Base-by-base conservation (phyloP, 2,888 invertebrate genomes). In the Nysson spinosus region DNA sequence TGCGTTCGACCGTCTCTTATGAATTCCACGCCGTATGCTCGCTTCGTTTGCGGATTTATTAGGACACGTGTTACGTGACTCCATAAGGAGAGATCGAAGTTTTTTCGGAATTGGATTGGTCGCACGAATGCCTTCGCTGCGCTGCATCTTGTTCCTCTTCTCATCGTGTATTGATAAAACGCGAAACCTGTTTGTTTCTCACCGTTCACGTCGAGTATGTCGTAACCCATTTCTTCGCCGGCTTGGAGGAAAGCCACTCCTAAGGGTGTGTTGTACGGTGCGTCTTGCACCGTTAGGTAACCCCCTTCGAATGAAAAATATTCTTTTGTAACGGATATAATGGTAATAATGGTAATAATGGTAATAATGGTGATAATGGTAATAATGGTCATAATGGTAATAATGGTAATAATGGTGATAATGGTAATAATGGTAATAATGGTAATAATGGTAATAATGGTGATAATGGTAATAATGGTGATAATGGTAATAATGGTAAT, bases 181-280 rank as follows among this genome's bases (percentile, higher is more conserved):
- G 93, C 93, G 82, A 94, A 96, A 4, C 96, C 96, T 0, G 96
- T 95, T 85, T 96, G 96, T 77, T 94, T 91, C 0, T 90, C 93
- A 0, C 96, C 96, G 83, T 97, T 97, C 0, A 95, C 90, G 86
- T 97, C 97, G 0, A 93, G 85, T 52, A 95, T 91, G 55, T 95
- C 94, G 87, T 96, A 96, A 17, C 96, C 96, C 93, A 96, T 94
- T 87, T 96, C 96, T 84, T 95, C 93, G n/a, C 94, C 96, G 0
- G 96, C 96, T 89, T 96, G 94, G 0, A 96, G 87, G 78, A 96
- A 95, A 0, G 96, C 95, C 0, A 93, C 91, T 0, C 95, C 96
- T 28, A 96, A 87, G 0, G 96, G 96, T 0, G 96, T 96, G 82
- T 93, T 91, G 88, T 92, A 95, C 0, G 94, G 94, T 0, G 92